These are phyloP conservation scores for Coccyzus lansbergi DNA, from an alignment of 2,797 vertebrate genomes.

Conservation along the genomic window DNA sequence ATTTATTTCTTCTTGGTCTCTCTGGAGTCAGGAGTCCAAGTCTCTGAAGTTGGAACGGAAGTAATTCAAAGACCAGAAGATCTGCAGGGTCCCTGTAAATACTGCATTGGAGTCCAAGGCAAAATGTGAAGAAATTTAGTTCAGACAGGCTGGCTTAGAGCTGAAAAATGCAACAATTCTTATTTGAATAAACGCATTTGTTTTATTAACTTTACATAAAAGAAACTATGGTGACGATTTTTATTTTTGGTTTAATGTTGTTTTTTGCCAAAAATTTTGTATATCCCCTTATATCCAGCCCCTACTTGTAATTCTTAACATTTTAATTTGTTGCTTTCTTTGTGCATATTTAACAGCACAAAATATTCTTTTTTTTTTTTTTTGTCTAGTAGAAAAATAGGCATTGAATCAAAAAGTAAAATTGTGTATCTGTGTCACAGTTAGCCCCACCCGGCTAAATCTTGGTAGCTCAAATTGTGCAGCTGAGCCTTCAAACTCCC, in stretches of 20 bases:
- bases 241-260: neutral
- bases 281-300: neutral
- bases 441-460: too few species aligned
- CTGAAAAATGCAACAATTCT: neutral
- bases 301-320: neutral
- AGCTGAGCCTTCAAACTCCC: too few species aligned
- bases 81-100: neutral
- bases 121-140: neutral
- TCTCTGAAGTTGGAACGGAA: neutral
- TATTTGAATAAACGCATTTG: neutral
- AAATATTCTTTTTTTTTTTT: neutral
- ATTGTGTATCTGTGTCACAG: neutral
- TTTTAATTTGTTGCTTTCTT: neutral
- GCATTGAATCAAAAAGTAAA: neutral
- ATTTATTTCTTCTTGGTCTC: neutral
- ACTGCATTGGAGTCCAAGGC: neutral
- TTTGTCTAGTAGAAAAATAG: neutral
- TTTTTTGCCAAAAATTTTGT: fast-evolving
- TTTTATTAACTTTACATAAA: neutral
- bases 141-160: neutral
- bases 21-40: neutral
- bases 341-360: neutral
- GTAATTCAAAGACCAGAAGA: neutral
- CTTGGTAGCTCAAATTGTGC: too few species aligned
- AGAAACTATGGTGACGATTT: neutral